Base-by-base conservation (phyloP, 2,797 vertebrate species). In the Pachyuromys duprasi region DNA sequence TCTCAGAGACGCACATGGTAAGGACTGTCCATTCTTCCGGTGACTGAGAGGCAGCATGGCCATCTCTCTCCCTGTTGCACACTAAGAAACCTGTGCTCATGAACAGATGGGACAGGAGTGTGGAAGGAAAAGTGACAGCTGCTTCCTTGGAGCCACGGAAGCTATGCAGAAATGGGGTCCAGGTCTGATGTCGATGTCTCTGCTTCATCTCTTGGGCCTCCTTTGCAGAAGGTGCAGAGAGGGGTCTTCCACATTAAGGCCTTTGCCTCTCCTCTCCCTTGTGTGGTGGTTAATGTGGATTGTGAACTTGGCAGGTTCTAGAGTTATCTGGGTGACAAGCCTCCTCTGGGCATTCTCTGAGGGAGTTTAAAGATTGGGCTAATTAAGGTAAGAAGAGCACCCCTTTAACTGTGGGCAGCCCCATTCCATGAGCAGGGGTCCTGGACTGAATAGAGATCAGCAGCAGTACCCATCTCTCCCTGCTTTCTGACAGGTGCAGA, bases 1-100 rank as follows among this genome's bases (percentile, higher is more conserved):
- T 18, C 78, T 79, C 39, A 26, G 33, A 3, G 6, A 36, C 14
- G 36, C 22, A 8, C 6, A 0, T 8, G 31, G 2, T 26, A 24
- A 53, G 33, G 69, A 18, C 36, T 39, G 24, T 2, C 4, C 18
- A 45, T 17, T 53, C 13, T 26, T 0, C 26, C 31, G 36, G 57
- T 18, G 14, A 12, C 31, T 18, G 22, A 45, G 8, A 49, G 49
- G 63, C 42, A 28, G 9, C 63, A 8, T 8, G 0, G 24, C 82
- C 63, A 5, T 24, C 45, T 4, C 62, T 24, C 45, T 4, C 62
- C 26, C 39, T 11, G 31, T 18, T 60, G 36, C 55, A 82, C 4
- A 60, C 39, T 2, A 39, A 22, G 36, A 72, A 69, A 60, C 63
- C 70, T 45, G 17, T 42, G 72, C 49, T 49, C 36, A 49, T 49